Base-by-base conservation (phyloP, 2,113 vertebrate genomes). In the Psittacula cyanocephala region DNA sequence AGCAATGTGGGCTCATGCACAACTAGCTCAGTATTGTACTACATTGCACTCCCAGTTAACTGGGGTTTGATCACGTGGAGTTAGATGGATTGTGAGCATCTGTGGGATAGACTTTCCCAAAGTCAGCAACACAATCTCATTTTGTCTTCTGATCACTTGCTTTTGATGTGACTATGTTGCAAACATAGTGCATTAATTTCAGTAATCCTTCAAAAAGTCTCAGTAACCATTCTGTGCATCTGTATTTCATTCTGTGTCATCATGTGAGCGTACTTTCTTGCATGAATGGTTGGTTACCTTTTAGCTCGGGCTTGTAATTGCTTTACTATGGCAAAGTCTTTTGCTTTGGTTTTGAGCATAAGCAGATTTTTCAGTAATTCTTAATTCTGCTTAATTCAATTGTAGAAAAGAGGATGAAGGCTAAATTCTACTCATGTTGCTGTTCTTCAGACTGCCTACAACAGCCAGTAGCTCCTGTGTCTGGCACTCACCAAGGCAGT, bases 391-490 rank as follows among this genome's bases (percentile, higher is more conserved):
- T 81, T 83, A 77, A 91, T 67, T 82, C 50, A n/a, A 3, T 59
- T 81, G 53, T 63, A 46, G 68, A 65, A 93, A 88, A 94, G 35
- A 91, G 64, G 59, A 88, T 95, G 59, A 96, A 94, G 37, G 55
- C 67, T 80, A 81, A 91, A 77, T 88, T 75, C 63, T 52, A 3
- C 27, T 67, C 3, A 0, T 13, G 33, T 27, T 80, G 68, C 63
- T 70, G 17, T 49, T 83, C 43, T 55, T 76, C 24, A 65, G 7
- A 25, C 80, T 75, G 17, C 27, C 17, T 55, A 20, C 2, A 25
- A 10, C 57, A 89, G 69, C 17, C 83, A 62, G 74, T 7, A 46
- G 44, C 43, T 75, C 25, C 44, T 49, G 28, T 24, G 57, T 46
- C 67, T 88, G 78, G 63, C 67, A 77, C 37, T 37, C 37, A 22